phyloP scores from a whole-genome alignment of 2,797 vertebrate species.

The Chelonia mydas region DNA sequence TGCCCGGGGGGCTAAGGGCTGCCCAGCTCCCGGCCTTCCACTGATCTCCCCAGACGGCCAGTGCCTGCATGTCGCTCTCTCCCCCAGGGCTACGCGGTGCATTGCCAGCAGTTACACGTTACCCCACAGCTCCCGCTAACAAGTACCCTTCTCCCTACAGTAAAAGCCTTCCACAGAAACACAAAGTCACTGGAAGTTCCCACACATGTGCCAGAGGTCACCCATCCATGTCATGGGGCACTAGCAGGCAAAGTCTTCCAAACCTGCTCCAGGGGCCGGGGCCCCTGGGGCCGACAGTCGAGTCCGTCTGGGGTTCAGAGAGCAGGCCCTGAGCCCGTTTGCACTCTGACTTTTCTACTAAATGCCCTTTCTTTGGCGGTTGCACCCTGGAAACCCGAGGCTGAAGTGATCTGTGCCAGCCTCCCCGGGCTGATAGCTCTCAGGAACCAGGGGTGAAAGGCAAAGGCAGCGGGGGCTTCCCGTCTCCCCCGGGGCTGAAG shows the following conservation, averaged over 20 bases:
- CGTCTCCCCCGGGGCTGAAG: too few species aligned
- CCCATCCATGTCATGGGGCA: background rate
- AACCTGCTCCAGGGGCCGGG: too few species aligned
- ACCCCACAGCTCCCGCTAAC: background rate
- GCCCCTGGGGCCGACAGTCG: too few species aligned
- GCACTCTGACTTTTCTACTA: background rate
- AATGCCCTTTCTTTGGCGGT: background rate
- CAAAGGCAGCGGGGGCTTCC: too few species aligned
- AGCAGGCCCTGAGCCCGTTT: too few species aligned
- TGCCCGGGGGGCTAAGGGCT: too few species aligned
- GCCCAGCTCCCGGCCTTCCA: too few species aligned
- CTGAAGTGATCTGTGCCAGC: background rate
- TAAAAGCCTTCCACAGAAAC: background rate
- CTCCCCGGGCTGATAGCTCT: too few species aligned
- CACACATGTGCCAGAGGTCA: background rate
- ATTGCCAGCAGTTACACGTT: background rate
- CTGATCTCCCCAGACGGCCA: too few species aligned
- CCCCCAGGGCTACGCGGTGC: background rate
- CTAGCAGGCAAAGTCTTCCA: background rate
- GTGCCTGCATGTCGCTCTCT: too few species aligned
- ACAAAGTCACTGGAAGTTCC: background rate
- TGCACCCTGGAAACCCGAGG: background rate
- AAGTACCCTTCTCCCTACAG: background rate
- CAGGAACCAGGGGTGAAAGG: too few species aligned
- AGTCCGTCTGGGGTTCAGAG: too few species aligned